Conservation (phyloP, 2,888 invertebrate species). For the Cryptocheilus praepositus region DNA sequence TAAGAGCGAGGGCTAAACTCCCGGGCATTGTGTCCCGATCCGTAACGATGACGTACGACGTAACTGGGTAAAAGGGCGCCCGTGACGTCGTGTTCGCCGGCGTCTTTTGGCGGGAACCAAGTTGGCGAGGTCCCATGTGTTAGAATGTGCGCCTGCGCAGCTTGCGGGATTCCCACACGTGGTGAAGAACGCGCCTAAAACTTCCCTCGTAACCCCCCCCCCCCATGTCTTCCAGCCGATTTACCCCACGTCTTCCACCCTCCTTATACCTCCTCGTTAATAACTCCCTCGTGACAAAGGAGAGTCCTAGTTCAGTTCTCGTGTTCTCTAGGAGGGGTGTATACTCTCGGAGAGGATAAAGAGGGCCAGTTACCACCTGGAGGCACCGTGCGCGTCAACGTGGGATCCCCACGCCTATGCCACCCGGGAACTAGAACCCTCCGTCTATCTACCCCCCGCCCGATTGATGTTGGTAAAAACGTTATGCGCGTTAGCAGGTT, state of each 20-base stretch:
- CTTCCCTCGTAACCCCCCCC: slow-evolving; percentile 54
- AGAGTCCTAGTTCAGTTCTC: slow-evolving; percentile 36
- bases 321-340: slow-evolving; percentile 37
- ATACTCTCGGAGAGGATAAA: slow-evolving; percentile 46
- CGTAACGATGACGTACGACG: slow-evolving; percentile 36
- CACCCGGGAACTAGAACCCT: slow-evolving; percentile 42
- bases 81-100: slow-evolving; percentile 34
- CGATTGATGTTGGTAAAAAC: not conserved
- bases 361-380: slow-evolving; percentile 63
- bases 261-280: not conserved
- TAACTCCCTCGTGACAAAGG: not conserved
- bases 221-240: slow-evolving; percentile 21
- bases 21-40: slow-evolving; percentile 25
- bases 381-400: slow-evolving; percentile 58
- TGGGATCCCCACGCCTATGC: slow-evolving; percentile 65
- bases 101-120: slow-evolving; percentile 52
- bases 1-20: slow-evolving; percentile 12
- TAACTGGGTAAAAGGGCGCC: slow-evolving; percentile 33
- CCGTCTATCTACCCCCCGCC: slow-evolving; percentile 5
- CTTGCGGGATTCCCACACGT: slow-evolving; percentile 66
- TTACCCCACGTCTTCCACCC: not conserved
- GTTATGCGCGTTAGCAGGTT: slow-evolving; percentile 33
- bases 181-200: slow-evolving; percentile 48
- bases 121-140: slow-evolving; percentile 36
- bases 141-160: slow-evolving; percentile 56